These are phyloP conservation scores for Cantharis flavilabris DNA, from an alignment of 2,888 invertebrate genomes.

Conservation along the genomic window DNA sequence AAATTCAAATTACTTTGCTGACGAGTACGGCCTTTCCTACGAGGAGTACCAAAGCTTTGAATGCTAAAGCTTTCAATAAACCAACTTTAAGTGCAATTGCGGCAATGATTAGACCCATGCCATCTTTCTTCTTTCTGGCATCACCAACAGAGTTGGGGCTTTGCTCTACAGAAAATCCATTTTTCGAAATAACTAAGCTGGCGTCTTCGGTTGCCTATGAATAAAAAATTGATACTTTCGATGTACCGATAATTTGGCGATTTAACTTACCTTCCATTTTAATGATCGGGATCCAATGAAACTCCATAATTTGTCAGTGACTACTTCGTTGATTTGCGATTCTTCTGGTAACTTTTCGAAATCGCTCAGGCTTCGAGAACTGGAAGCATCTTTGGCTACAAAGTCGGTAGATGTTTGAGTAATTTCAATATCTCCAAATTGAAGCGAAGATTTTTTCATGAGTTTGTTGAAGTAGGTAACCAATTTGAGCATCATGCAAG, in stretches of 20 bases:
- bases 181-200: slow-evolving; percentile 73
- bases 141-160: slow-evolving; percentile 42
- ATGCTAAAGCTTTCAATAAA: slow-evolving; percentile 76
- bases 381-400: slow-evolving; percentile 56
- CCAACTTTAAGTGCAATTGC: slow-evolving; percentile 81
- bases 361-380: slow-evolving; percentile 49
- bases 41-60: slow-evolving; percentile 79
- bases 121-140: slow-evolving; percentile 58
- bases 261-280: slow-evolving; percentile 66
- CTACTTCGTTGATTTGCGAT: slow-evolving; percentile 63
- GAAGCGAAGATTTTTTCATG: slow-evolving; percentile 78
- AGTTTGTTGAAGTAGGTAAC: slow-evolving; percentile 80
- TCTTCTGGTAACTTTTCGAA: slow-evolving; percentile 58
- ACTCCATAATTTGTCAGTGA: slow-evolving; percentile 75
- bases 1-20: slow-evolving; percentile 62
- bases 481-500: slow-evolving; percentile 82
- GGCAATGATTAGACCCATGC: slow-evolving; percentile 71
- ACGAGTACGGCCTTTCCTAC: slow-evolving; percentile 85
- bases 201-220: slow-evolving; percentile 71
- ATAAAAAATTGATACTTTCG: slow-evolving; percentile 1
- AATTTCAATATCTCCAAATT: slow-evolving; percentile 77
- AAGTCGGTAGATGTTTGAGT: slow-evolving; percentile 62
- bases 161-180: slow-evolving; percentile 64
- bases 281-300: slow-evolving; percentile 77
- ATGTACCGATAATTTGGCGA: not conserved